phyloP scores from a whole-genome alignment of 1,140 invertebrate genomes.

The Oreohelix idahoensis region DNA sequence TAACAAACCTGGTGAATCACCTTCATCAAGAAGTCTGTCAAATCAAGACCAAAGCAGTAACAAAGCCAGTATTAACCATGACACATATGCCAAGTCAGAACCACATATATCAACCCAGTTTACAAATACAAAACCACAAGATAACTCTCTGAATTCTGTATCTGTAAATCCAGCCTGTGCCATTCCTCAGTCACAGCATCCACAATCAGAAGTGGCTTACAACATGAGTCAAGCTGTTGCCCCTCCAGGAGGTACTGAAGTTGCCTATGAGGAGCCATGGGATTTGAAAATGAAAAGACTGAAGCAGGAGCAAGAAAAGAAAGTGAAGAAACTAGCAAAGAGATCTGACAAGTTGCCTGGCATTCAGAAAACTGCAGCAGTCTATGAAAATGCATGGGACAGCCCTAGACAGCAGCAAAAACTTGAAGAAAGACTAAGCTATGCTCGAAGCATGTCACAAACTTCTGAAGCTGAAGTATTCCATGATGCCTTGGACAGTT shows the following conservation, averaged over 20 bases:
- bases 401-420: not conserved
- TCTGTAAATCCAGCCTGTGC: not conserved
- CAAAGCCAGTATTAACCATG: not conserved
- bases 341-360: not conserved
- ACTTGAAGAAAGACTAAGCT: not conserved
- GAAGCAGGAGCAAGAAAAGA: constrained; percentile 33
- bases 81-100: not conserved
- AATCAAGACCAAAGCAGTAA: not conserved
- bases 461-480: constrained; percentile 32
- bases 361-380: not conserved
- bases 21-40: not conserved
- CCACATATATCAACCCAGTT: not conserved
- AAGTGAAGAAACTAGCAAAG: not conserved
- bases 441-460: constrained; percentile 21
- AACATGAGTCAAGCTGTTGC: not conserved
- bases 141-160: not conserved
- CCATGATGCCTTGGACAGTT: constrained; percentile 32
- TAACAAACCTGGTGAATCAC: not conserved
- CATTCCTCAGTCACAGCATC: not conserved
- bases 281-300: constrained; percentile 39
- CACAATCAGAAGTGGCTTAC: not conserved
- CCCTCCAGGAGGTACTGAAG: not conserved
- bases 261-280: constrained; percentile 34
- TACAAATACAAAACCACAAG: not conserved
- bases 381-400: constrained; percentile 29